phyloP scores from a whole-genome alignment of 64 coral and sea anemone genomes.

The Montipora efflorescens region DNA sequence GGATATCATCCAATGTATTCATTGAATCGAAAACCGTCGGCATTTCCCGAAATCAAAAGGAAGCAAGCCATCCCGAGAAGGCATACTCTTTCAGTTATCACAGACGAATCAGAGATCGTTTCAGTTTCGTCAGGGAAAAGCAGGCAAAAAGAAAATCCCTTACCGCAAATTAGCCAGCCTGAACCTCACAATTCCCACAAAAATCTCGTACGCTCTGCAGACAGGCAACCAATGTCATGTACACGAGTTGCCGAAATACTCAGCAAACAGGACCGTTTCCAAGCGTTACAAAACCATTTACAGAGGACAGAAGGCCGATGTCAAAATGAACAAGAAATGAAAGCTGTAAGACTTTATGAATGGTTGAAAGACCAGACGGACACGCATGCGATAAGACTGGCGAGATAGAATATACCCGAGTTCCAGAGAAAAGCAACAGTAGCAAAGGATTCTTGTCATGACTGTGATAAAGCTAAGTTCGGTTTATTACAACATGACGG shows the following conservation, averaged over 20 bases:
- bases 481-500: background rate
- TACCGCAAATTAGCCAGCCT: background rate
- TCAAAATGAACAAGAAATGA: background rate
- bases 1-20: background rate
- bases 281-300: background rate
- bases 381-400: background rate
- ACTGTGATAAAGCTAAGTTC: background rate
- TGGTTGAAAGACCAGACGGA: constrained; percentile 17
- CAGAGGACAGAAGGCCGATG: background rate
- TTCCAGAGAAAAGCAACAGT: background rate
- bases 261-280: background rate
- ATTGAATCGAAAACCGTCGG: background rate
- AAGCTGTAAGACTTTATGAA: constrained; percentile 6
- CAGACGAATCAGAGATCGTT: background rate
- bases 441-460: background rate
- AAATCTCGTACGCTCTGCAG: background rate
- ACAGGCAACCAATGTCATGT: background rate
- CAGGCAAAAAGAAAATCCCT: background rate
- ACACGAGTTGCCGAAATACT: background rate
- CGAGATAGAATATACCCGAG: background rate
- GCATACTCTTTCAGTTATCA: background rate
- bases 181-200: background rate
- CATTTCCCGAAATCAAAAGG: background rate
- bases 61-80: background rate
- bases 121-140: background rate